Percentiles rank a stretch among this genome's conserved stretches.
Conservation (phyloP, 2,113 vertebrate species). For the Oenanthe melanoleuca region DNA sequence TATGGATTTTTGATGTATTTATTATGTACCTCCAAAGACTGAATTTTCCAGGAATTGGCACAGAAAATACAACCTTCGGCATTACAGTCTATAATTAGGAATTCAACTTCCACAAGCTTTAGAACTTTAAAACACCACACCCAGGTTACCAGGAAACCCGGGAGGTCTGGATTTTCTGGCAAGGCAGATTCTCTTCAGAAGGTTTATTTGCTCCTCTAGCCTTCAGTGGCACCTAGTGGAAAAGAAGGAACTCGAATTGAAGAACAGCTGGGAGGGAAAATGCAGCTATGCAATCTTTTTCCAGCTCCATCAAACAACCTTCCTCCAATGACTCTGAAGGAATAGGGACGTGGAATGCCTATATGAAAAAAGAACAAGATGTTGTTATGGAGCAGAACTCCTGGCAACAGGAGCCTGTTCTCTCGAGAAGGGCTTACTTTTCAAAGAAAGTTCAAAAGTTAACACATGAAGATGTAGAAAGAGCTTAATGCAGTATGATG, state of each 20-base stretch:
- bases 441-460: not conserved
- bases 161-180: not conserved
- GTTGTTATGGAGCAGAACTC: not conserved
- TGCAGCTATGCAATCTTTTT: not conserved
- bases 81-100: not conserved
- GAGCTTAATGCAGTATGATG: not conserved
- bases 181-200: not conserved
- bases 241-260: conserved; percentile 9
- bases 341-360: not conserved
- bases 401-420: not conserved
- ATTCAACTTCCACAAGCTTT: not conserved
- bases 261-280: not conserved
- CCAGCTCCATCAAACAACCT: not conserved
- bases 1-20: not conserved
- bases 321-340: not conserved
- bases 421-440: not conserved
- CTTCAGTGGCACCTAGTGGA: conserved; percentile 68
- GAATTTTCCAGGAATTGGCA: not conserved
- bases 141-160: not conserved
- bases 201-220: conserved; percentile 46
- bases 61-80: not conserved
- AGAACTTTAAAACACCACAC: not conserved
- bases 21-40: not conserved
- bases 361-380: not conserved
- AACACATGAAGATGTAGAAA: not conserved